Evolutionary conservation across 2,888 invertebrate species (phyloP).

Genomic region (Epinotia brunnichana): DNA sequence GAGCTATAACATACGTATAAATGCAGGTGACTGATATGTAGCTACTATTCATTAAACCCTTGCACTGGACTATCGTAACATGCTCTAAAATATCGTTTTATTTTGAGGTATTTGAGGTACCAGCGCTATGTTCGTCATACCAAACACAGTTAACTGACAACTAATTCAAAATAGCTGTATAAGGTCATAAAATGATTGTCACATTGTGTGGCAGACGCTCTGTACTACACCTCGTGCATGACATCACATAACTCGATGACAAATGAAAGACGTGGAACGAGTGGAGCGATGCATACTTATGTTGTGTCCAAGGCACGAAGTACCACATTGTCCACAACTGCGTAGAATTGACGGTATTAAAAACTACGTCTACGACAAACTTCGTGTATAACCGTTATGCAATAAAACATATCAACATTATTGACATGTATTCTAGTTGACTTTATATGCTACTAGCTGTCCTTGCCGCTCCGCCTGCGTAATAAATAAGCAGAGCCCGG

Average conservation of each 20-base stretch:
- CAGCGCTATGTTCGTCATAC: not conserved
- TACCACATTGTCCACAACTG: constrained; percentile 44
- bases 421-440: constrained; percentile 1
- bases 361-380: constrained; percentile 24
- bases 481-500: too few species aligned
- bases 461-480: too few species aligned
- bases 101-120: not conserved
- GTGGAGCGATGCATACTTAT: constrained; percentile 64
- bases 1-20: not conserved
- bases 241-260: constrained; percentile 61
- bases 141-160: not conserved
- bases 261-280: constrained; percentile 57
- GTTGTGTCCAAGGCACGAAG: constrained; percentile 58
- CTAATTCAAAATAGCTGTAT: not conserved
- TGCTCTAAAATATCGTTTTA: not conserved
- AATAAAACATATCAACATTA: not conserved
- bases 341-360: constrained; percentile 47
- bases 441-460: not conserved
- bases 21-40: too few species aligned
- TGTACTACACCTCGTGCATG: constrained; percentile 47
- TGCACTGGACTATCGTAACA: too few species aligned
- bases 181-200: constrained; percentile 21
- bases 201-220: constrained; percentile 5
- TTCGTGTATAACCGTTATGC: constrained; percentile 22
- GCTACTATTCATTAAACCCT: too few species aligned